phyloP scores from a whole-genome alignment of 1,140 invertebrate species.

The Neodiprion pinetum region DNA sequence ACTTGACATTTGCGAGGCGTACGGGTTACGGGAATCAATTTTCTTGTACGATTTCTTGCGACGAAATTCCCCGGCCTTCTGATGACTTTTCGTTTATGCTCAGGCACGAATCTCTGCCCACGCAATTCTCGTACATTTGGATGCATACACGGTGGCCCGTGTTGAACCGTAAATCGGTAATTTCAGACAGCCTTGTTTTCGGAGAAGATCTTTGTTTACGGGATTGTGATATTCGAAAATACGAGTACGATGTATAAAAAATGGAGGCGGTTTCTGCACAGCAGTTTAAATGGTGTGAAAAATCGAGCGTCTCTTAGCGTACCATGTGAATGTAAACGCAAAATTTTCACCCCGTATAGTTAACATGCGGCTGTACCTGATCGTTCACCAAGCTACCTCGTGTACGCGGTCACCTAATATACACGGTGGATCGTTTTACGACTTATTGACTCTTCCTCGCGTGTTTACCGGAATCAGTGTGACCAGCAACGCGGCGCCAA shows the following conservation, averaged over 20 bases:
- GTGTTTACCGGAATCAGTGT: slow-evolving; percentile 3
- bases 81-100: not conserved
- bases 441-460: slow-evolving; percentile 1
- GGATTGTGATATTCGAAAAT: no score
- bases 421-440: slow-evolving; percentile 1
- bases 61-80: not conserved
- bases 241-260: no score
- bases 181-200: no score
- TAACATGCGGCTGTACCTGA: not conserved
- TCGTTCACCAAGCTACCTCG: not conserved
- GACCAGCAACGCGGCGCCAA: not conserved
- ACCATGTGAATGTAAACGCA: no score
- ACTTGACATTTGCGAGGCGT: no score
- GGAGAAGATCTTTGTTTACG: no score
- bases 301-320: no score
- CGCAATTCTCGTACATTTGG: not conserved
- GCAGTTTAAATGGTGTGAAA: no score
- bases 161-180: no score
- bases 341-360: not conserved
- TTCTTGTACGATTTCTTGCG: not conserved
- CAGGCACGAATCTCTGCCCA: not conserved
- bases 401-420: not conserved
- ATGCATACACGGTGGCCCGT: not conserved
- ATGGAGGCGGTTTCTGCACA: no score
- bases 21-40: not conserved